These are phyloP conservation scores for Vombatus ursinus DNA, from an alignment of 2,113 vertebrate genomes.

Conservation along the genomic window DNA sequence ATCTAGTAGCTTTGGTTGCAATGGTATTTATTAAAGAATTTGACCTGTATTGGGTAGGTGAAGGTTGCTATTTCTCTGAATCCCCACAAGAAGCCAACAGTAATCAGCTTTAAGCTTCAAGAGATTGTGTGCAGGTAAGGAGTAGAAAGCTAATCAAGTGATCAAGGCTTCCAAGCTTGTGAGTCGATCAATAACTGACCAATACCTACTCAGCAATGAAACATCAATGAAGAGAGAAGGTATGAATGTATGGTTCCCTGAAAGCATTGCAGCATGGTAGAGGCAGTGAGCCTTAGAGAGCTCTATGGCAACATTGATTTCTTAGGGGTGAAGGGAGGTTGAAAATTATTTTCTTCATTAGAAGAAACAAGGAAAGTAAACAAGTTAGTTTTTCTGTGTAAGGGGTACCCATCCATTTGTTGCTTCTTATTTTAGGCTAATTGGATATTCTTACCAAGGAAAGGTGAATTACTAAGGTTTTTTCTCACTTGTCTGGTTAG, in stretches of 20 bases:
- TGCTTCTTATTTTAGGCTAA: neutral
- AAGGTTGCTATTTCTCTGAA: neutral
- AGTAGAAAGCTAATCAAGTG: constrained; percentile 31
- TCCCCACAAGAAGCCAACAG: neutral
- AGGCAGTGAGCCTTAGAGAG: neutral
- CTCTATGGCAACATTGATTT: neutral
- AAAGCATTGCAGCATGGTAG: neutral
- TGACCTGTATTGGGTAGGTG: constrained; percentile 28
- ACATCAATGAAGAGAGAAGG: constrained; percentile 8
- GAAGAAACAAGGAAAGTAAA: neutral
- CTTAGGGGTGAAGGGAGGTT: neutral
- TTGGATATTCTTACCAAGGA: neutral
- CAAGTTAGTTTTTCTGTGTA: neutral
- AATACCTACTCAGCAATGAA: neutral
- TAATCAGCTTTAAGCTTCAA: neutral
- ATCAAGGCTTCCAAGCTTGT: constrained; percentile 20
- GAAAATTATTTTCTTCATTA: neutral
- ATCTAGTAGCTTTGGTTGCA: constrained; percentile 12
- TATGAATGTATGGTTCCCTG: neutral
- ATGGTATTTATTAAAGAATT: constrained; percentile 16
- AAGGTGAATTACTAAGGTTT: neutral
- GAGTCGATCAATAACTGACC: constrained; percentile 34
- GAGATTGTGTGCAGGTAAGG: neutral
- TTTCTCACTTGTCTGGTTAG: neutral
- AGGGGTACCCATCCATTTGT: neutral